Evolutionary conservation across 1,140 invertebrate genomes (phyloP), one percentile per base, ranked within the genome.

Genomic region (Globodera ellingtonae): DNA sequence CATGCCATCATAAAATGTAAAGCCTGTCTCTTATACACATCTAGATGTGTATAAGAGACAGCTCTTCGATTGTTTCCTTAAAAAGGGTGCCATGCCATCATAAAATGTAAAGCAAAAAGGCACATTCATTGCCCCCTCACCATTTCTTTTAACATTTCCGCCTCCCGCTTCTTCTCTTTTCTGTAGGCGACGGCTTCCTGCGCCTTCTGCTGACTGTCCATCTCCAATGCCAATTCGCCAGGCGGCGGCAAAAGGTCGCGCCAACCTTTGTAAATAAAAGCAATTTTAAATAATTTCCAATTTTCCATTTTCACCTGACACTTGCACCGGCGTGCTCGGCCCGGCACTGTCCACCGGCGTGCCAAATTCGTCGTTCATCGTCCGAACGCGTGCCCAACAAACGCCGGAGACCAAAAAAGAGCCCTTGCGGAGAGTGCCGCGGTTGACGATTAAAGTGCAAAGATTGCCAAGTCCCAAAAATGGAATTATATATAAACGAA

Each of bases 351-450:
- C 88, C 10, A 98, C 73, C 0, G 91, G 85, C 48, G 91, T 89
- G 0, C 94, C 94, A 79, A 92, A 91, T 79, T 95, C 94, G 90
- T 96, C 93, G 86, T 94, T 94, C 90, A 98, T 93, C n/a, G 92
- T 90, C 75, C 94, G 92, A 1, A 97, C 91, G 90, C 91, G 80
- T 47, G 76, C 80, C 81, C 82, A 85, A 13, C 79, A 92, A 10
- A 91, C 89, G 2, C 95, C 96, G 82, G 94, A 94, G 0, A 98
- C 93, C 72, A 99, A 89, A 76, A 94, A 90, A 73, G 92, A 91
- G 7, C 95, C 95, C 88, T 93, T 93, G 71, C 93, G 93, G 18
- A 99, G 89, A 0, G 94, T 96, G 9, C 97, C 97, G 80, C 95
- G 92, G 84, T 96, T 93, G 46, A 99, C 93, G 72, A 98, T 91